These are phyloP conservation scores for Rhagonycha lutea DNA, from an alignment of 2,888 invertebrate genomes.

Conservation along the genomic window DNA sequence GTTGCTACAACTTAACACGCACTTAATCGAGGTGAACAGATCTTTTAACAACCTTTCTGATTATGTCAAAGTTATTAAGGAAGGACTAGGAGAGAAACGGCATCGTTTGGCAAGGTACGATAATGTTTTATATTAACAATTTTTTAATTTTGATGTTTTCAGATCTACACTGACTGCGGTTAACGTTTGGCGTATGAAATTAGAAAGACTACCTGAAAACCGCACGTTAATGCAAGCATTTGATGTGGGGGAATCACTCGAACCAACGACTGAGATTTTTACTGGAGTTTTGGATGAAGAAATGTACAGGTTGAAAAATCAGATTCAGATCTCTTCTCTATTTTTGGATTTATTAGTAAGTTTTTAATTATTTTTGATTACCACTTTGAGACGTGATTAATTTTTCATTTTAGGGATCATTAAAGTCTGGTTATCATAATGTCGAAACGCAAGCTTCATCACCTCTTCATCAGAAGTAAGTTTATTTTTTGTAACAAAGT, in stretches of 20 bases:
- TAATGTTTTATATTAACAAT: neutral
- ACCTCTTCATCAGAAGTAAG: neutral
- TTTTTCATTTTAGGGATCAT: neutral
- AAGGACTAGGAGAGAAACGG: neutral
- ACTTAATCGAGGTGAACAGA: neutral
- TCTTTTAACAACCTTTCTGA: neutral
- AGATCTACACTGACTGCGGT: constrained; percentile 7
- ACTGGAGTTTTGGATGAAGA: constrained; percentile 6
- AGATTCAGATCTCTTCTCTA: neutral
- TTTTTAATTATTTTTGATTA: neutral
- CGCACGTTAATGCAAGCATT: neutral
- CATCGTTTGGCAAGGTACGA: neutral
- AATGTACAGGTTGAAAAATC: neutral
- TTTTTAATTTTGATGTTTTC: neutral
- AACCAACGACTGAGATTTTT: neutral
- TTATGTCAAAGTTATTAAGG: neutral
- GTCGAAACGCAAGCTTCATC: neutral
- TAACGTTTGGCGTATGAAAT: constrained; percentile 4
- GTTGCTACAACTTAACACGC: neutral
- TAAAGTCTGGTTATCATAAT: neutral
- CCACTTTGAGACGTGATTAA: no score
- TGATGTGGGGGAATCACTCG: neutral
- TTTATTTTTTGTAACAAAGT: neutral
- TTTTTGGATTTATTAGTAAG: constrained; percentile 8
- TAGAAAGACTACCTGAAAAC: neutral